Conservation (phyloP, 2,888 invertebrate genomes). For the Miltochrista miniata region DNA sequence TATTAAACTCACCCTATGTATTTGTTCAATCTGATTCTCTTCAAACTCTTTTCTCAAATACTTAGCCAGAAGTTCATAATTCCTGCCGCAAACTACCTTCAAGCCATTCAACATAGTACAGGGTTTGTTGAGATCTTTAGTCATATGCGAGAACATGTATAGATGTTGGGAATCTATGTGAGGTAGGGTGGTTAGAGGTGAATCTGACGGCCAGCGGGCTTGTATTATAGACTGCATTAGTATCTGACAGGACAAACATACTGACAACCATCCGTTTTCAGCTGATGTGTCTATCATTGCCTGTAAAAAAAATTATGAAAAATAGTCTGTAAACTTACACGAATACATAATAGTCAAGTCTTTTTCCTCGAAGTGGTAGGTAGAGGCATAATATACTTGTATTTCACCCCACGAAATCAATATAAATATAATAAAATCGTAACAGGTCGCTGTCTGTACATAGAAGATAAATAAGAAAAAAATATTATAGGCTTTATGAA, state of each 20-base stretch:
- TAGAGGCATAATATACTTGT: too few species aligned
- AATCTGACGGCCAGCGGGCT: constrained; percentile 92
- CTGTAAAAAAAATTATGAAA: constrained; percentile 66
- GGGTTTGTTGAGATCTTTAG: constrained; percentile 61
- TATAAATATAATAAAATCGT: too few species aligned
- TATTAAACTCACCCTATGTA: constrained; percentile 77
- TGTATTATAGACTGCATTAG: constrained; percentile 96
- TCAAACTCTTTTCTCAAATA: constrained; percentile 86
- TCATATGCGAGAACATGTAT: constrained; percentile 81
- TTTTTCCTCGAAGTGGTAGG: too few species aligned
- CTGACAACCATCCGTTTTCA: constrained; percentile 94
- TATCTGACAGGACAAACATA: constrained; percentile 89
- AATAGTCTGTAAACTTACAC: too few species aligned
- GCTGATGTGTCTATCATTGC: constrained; percentile 98
- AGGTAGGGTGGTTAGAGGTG: constrained; percentile 90
- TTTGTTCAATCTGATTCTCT: constrained; percentile 87
- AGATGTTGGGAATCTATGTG: constrained; percentile 87
- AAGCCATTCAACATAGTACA: constrained; percentile 83
- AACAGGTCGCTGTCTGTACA: too few species aligned
- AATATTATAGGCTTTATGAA: too few species aligned
- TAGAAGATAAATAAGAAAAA: too few species aligned
- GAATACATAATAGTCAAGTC: too few species aligned
- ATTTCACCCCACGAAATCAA: too few species aligned
- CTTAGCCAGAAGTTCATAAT: constrained; percentile 84
- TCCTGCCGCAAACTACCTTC: constrained; percentile 77